Evolutionary conservation across 2,113 vertebrate genomes (phyloP).

Genomic region (Ceyx cyanopectus): DNA sequence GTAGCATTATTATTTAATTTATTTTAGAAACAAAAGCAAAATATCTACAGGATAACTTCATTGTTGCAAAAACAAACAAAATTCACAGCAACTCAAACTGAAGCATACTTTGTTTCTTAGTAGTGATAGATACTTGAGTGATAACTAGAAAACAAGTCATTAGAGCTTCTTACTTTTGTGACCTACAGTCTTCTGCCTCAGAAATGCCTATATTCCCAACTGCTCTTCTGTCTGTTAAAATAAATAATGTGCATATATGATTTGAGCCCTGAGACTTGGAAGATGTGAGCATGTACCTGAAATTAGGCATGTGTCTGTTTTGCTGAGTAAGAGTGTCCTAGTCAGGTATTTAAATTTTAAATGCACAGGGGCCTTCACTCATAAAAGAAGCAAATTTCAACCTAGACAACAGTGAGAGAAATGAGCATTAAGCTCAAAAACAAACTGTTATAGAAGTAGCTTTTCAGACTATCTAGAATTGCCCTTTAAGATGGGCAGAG

Average conservation of each 20-base stretch:
- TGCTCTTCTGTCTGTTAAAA: constrained; percentile 11
- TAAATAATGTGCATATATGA: background rate
- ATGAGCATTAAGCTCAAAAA: constrained; percentile 63
- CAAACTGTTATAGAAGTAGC: constrained; percentile 45
- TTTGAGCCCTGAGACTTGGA: constrained; percentile 6
- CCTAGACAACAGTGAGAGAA: constrained; percentile 31
- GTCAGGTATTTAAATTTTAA: constrained; percentile 63
- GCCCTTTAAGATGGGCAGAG: constrained; percentile 53
- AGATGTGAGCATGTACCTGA: constrained; percentile 25
- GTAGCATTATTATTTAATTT: background rate
- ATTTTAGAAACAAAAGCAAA: background rate
- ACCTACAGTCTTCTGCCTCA: background rate
- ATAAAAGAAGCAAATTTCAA: constrained; percentile 47
- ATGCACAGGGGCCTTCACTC: constrained; percentile 9
- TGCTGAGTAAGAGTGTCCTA: constrained; percentile 56
- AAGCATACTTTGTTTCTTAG: background rate
- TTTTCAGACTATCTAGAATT: constrained; percentile 44
- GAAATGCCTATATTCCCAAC: background rate
- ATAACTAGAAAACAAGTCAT: background rate
- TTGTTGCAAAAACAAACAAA: background rate
- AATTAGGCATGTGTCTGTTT: constrained; percentile 28
- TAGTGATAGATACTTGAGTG: background rate
- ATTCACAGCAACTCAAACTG: background rate
- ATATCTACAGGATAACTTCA: background rate
- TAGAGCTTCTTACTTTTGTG: background rate